A percentile compares a stretch with the other conserved stretches of the same genome.
phyloP scores from a whole-genome alignment of 1,140 invertebrate species.

The Trichomalopsis sarcophagae region DNA sequence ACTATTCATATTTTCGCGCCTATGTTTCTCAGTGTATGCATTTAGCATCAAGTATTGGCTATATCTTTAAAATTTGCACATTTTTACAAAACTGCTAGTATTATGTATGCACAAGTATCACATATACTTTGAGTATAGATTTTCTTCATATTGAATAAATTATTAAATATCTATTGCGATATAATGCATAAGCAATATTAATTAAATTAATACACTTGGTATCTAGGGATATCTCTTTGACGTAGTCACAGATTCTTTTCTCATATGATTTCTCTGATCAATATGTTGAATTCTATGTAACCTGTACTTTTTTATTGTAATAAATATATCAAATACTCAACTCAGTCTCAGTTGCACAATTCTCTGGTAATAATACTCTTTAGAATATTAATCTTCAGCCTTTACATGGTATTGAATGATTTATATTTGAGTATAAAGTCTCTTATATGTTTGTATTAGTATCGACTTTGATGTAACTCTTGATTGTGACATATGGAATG shows the following conservation, averaged over 20 bases:
- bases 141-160: constrained; percentile 31
- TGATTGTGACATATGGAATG: constrained; percentile 83
- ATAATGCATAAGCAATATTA: constrained; percentile 30
- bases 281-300: constrained; percentile 6
- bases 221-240: constrained; percentile 23
- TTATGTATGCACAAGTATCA: constrained; percentile 43
- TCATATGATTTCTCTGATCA: constrained; percentile 3
- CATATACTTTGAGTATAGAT: constrained; percentile 41
- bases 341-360: constrained; percentile 46
- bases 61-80: constrained; percentile 6
- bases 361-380: constrained; percentile 40
- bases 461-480: constrained; percentile 76
- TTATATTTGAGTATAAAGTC: constrained; percentile 3
- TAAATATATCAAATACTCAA: constrained; percentile 46
- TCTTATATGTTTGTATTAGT: constrained; percentile 73
- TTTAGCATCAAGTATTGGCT: constrained; percentile 29
- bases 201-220: constrained; percentile 44
- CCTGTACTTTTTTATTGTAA: not conserved
- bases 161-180: constrained; percentile 20
- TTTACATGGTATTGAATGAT: constrained; percentile 21
- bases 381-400: constrained; percentile 45
- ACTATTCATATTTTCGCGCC: not conserved
- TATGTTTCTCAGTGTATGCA: constrained; percentile 25
- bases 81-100: constrained; percentile 29
- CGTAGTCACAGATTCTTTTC: constrained; percentile 23